phyloP scores from a whole-genome alignment of 2,797 vertebrate species.

The Chaenodraco wilsoni region DNA sequence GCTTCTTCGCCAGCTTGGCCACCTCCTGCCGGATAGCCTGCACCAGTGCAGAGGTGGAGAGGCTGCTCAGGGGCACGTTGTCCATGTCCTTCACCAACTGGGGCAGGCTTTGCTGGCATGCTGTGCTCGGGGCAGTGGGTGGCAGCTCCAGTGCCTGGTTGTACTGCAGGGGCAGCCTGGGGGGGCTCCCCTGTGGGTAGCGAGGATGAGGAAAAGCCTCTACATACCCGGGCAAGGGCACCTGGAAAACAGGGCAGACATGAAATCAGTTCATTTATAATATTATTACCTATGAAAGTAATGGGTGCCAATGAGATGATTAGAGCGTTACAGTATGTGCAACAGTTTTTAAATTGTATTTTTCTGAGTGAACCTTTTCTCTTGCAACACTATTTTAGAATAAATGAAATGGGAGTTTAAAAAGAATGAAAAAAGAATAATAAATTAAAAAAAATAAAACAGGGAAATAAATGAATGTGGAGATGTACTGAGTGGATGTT shows the following conservation, averaged over 20 bases:
- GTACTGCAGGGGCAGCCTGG: slow-evolving; percentile 90
- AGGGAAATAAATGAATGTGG: slow-evolving; percentile 46
- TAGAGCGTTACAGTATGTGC: slow-evolving; percentile 25
- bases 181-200: slow-evolving; percentile 91
- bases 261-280: slow-evolving; percentile 17
- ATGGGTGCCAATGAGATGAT: slow-evolving; percentile 20
- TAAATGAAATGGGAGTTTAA: slow-evolving; percentile 42
- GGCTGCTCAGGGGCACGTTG: slow-evolving; percentile 90
- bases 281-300: slow-evolving; percentile 13
- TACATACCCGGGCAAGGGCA: slow-evolving; percentile 95
- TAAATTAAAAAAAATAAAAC: slow-evolving; percentile 20
- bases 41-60: slow-evolving; percentile 96
- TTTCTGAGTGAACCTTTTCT: slow-evolving; percentile 54
- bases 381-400: slow-evolving; percentile 48
- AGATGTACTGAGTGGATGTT: slow-evolving; percentile 27
- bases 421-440: slow-evolving; percentile 47
- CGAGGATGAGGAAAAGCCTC: slow-evolving; percentile 95
- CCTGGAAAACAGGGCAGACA: slow-evolving; percentile 77
- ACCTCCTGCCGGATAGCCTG: slow-evolving; percentile 97
- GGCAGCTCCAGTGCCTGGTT: slow-evolving; percentile 89
- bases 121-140: slow-evolving; percentile 76
- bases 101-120: slow-evolving; percentile 90
- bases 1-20: slow-evolving; percentile 97
- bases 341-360: slow-evolving; percentile 20
- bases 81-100: slow-evolving; percentile 85